These are phyloP conservation scores for Athrips mouffetella DNA, from an alignment of 2,888 invertebrate species.

Conservation along the genomic window DNA sequence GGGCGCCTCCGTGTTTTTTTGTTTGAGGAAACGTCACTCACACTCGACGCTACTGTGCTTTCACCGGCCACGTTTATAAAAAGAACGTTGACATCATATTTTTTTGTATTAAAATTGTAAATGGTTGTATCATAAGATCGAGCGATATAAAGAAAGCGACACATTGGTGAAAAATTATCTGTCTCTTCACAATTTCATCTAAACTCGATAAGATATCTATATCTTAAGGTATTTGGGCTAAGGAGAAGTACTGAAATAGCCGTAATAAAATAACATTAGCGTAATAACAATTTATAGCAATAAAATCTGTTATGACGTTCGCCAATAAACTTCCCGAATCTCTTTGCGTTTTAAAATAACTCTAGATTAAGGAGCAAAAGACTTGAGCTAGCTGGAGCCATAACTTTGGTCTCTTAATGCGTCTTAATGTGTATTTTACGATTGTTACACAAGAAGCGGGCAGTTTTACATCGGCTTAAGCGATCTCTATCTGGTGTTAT, in stretches of 20 bases:
- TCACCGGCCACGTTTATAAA: slow-evolving; percentile 37
- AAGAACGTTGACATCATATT: slow-evolving; percentile 40
- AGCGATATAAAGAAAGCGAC: slow-evolving; percentile 32
- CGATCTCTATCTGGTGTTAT: slow-evolving; percentile 73
- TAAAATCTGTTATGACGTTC: slow-evolving; percentile 69
- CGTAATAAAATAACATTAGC: slow-evolving; percentile 67
- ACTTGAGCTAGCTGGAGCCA: slow-evolving; percentile 55
- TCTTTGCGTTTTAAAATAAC: slow-evolving; percentile 69
- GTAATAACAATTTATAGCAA: slow-evolving; percentile 70
- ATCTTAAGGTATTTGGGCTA: slow-evolving; percentile 49
- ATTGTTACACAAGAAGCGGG: slow-evolving; percentile 73
- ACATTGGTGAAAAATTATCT: slow-evolving; percentile 35
- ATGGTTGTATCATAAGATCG: slow-evolving; percentile 29
- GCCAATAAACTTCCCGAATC: slow-evolving; percentile 68
- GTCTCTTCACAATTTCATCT: slow-evolving; percentile 43
- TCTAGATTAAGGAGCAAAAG: slow-evolving; percentile 69
- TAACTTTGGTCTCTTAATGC: slow-evolving; percentile 66
- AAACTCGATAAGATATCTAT: slow-evolving; percentile 48
- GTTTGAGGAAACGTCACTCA: slow-evolving; percentile 48
- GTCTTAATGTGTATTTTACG: slow-evolving; percentile 77
- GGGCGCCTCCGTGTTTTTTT: slow-evolving; percentile 36
- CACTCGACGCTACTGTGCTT: slow-evolving; percentile 44
- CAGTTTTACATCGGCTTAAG: slow-evolving; percentile 72
- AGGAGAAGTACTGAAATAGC: slow-evolving; percentile 52
- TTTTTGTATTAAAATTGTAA: slow-evolving; percentile 32